Conservation (phyloP, 1,140 invertebrate species). For the Nylanderia fulva region DNA sequence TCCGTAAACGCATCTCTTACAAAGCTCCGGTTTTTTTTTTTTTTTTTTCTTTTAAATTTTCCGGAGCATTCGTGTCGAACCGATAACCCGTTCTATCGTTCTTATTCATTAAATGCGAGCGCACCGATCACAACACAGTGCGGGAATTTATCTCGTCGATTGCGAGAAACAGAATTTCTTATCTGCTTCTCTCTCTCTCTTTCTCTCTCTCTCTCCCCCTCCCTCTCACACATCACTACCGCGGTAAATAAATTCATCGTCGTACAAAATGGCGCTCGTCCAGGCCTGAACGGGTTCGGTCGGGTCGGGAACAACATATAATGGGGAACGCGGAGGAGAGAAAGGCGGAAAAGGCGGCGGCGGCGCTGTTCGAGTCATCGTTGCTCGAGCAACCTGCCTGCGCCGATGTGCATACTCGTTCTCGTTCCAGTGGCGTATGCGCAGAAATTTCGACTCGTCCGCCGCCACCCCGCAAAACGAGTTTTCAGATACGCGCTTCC, state of each 20-base stretch:
- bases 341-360: not conserved
- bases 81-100: not conserved
- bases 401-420: not conserved
- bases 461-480: no score
- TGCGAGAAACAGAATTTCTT: not conserved
- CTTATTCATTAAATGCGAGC: not conserved
- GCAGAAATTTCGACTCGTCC: constrained; percentile 10
- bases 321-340: not conserved
- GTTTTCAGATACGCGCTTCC: not conserved
- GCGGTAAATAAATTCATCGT: constrained; percentile 18
- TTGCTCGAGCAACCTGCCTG: not conserved
- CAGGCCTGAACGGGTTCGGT: not conserved
- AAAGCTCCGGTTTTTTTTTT: not conserved
- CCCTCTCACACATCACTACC: not conserved
- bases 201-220: no score
- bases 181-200: no score
- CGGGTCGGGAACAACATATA: not conserved
- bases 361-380: not conserved
- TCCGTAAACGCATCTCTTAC: not conserved
- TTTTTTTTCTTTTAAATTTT: not conserved
- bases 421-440: constrained; percentile 28
- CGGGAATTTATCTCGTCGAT: constrained; percentile 16
- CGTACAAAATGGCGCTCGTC: constrained; percentile 46
- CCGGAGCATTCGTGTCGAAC: not conserved
- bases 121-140: not conserved